Evolutionary conservation across 2,113 vertebrate genomes (phyloP).

Genomic region (Triplophysa siluroides): DNA sequence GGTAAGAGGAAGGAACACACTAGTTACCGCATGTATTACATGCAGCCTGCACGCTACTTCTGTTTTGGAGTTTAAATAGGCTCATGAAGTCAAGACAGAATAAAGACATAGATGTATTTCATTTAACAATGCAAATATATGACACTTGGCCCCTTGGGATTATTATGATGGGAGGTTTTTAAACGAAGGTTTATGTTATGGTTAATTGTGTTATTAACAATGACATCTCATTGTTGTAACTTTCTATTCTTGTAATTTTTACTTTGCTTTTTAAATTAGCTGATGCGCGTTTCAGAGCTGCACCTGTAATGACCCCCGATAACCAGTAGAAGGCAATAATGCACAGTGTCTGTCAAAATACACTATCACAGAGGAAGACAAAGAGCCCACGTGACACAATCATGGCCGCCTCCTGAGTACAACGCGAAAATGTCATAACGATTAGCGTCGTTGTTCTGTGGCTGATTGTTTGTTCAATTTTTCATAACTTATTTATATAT

Average conservation of each 20-base stretch:
- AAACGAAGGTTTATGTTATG: too few relatives aligned
- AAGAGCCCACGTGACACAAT: conserved; percentile 10
- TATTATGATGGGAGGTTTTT: too few relatives aligned
- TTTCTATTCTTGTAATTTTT: too few relatives aligned
- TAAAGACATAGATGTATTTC: not conserved
- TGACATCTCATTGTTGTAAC: too few relatives aligned
- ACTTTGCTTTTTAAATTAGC: not conserved
- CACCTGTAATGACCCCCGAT: not conserved
- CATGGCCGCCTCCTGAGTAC: conserved; percentile 48
- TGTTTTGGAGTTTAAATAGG: not conserved
- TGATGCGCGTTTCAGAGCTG: not conserved
- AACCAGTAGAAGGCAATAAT: conserved; percentile 34
- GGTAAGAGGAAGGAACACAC: conserved; percentile 43
- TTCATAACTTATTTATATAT: not conserved
- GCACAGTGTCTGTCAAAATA: not conserved
- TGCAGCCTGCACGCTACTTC: not conserved
- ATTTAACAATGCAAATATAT: not conserved
- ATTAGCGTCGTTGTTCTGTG: not conserved
- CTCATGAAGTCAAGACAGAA: not conserved
- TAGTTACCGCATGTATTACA: conserved; percentile 17
- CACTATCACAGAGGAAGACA: not conserved
- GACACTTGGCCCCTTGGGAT: too few relatives aligned
- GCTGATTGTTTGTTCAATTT: not conserved
- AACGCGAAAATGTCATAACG: conserved; percentile 26
- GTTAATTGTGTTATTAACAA: too few relatives aligned